Evolutionary conservation across 2,797 vertebrate species (phyloP).

Genomic region (Pangasius mekongensis): DNA sequence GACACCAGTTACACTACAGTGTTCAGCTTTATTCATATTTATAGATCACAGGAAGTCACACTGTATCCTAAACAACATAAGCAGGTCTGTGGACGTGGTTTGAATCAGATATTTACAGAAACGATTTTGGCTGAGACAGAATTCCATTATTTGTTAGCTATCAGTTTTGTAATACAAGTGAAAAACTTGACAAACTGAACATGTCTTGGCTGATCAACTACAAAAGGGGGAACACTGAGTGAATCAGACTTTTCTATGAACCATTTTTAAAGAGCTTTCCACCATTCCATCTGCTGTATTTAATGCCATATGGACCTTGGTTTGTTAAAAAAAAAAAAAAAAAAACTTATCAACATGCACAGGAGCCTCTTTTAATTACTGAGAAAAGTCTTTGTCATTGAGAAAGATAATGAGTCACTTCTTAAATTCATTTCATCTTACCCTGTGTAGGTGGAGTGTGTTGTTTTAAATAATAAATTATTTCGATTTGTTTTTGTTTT

Average conservation of each 20-base stretch:
- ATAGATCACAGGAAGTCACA: neutral
- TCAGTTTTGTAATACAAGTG: neutral
- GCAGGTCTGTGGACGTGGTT: neutral
- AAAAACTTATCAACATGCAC: neutral
- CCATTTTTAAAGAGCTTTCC: neutral
- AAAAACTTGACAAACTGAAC: neutral
- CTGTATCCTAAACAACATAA: neutral
- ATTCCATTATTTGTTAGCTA: neutral
- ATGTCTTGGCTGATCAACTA: neutral
- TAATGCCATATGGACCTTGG: neutral
- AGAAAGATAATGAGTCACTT: conserved; percentile 32
- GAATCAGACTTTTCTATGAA: neutral
- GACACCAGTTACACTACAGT: neutral
- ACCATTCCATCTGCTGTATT: neutral
- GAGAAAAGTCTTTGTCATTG: neutral
- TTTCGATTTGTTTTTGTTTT: neutral
- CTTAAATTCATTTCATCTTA: conserved; percentile 1
- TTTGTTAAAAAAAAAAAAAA: neutral
- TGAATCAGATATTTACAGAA: neutral
- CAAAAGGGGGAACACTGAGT: neutral
- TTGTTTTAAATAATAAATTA: conserved; percentile 27
- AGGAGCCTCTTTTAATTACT: neutral
- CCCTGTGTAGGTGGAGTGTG: neutral
- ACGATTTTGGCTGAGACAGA: neutral
- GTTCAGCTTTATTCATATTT: neutral